Evolutionary conservation across 2,888 invertebrate genomes (phyloP).

Genomic region (Argyresthia albistria): DNA sequence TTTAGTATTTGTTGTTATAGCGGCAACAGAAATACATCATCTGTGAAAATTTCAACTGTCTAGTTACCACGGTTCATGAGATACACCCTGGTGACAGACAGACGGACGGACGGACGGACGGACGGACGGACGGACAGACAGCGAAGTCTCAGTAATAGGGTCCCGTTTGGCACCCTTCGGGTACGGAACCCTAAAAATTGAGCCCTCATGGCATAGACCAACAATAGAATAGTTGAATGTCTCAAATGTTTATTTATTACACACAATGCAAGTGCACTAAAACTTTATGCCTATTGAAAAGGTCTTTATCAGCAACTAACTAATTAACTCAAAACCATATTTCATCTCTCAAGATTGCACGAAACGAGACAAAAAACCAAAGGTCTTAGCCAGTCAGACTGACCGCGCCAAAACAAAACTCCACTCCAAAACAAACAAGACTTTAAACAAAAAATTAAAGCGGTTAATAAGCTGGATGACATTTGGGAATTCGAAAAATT

Average conservation of each 20-base stretch:
- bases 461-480: slow-evolving; percentile 72
- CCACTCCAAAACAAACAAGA: slow-evolving; percentile 64
- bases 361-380: slow-evolving; percentile 64
- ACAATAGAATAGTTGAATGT: neutral
- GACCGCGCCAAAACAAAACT: slow-evolving; percentile 70
- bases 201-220: too few relatives aligned
- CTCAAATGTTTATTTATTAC: neutral
- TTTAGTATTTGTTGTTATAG: too few relatives aligned
- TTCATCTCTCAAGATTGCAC: slow-evolving; percentile 59
- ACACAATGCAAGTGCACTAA: neutral
- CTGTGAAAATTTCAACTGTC: too few relatives aligned
- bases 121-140: too few relatives aligned
- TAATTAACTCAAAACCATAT: slow-evolving; percentile 70
- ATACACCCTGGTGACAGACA: too few relatives aligned
- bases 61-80: too few relatives aligned
- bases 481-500: slow-evolving; percentile 69
- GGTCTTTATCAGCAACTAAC: slow-evolving; percentile 44
- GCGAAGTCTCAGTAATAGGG: too few relatives aligned
- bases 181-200: too few relatives aligned
- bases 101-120: too few relatives aligned
- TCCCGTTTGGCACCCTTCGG: too few relatives aligned
- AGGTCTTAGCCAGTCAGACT: slow-evolving; percentile 34
- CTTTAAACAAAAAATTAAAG: slow-evolving; percentile 55
- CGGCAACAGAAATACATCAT: too few relatives aligned
- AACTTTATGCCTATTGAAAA: slow-evolving; percentile 26